Percentiles rank a stretch among this genome's conserved stretches.
Evolutionary conservation across 2,888 invertebrate genomes (phyloP).

Genomic region (Eutolmus rufibarbis): DNA sequence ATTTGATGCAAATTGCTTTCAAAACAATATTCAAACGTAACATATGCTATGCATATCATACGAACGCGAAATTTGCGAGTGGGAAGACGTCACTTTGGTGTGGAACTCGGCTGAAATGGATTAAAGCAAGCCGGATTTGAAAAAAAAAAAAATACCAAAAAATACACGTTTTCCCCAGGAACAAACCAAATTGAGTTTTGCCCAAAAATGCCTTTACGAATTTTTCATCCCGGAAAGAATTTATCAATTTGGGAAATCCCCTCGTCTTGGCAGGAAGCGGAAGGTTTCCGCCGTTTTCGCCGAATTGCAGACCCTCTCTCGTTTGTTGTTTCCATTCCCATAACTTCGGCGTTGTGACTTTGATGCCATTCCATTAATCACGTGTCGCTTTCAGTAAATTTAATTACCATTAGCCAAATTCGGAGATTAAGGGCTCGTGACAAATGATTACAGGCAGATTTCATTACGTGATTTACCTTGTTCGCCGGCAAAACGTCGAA

Average conservation of each 20-base stretch:
- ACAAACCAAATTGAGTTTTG: not conserved
- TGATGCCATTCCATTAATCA: conserved; percentile 33
- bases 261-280: not conserved
- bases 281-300: not conserved
- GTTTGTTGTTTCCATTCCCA: not conserved
- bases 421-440: conserved; percentile 7
- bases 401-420: conserved; percentile 31
- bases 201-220: not conserved
- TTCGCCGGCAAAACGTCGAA: not conserved
- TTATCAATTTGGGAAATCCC: conserved; percentile 11
- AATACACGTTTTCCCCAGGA: not conserved
- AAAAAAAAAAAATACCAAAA: not conserved
- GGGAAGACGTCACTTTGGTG: not conserved
- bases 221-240: not conserved
- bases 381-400: conserved; percentile 2
- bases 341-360: not conserved
- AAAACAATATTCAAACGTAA: conserved; percentile 5
- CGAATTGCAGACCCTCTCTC: not conserved
- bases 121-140: not conserved
- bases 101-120: not conserved
- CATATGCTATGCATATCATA: conserved; percentile 17
- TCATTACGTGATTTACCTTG: conserved; percentile 26
- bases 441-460: conserved; percentile 22
- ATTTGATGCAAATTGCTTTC: conserved; percentile 35
- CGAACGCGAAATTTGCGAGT: not conserved